Conservation (phyloP, 2,888 invertebrate species). For the Rhogogaster chlorosoma region DNA sequence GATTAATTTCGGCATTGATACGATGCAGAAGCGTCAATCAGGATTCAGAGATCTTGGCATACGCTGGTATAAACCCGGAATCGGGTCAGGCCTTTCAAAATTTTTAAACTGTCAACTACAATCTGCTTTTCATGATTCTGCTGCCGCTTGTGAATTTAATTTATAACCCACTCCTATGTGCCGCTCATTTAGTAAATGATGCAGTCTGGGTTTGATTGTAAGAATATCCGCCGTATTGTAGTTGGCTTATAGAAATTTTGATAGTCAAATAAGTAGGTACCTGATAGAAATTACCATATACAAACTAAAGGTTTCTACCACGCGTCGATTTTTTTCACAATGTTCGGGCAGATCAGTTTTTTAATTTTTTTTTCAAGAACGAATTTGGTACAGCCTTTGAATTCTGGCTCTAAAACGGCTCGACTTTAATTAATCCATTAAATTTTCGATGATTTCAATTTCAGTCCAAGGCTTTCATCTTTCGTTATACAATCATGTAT, state of each 20-base stretch:
- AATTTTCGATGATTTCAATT: background rate
- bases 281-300: too few species aligned
- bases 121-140: slow-evolving; percentile 13
- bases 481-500: background rate
- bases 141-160: background rate
- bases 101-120: slow-evolving; percentile 27
- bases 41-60: slow-evolving; percentile 25
- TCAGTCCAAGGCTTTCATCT: background rate
- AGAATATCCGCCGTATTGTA: background rate
- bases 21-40: slow-evolving; percentile 8
- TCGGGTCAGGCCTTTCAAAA: slow-evolving; percentile 8
- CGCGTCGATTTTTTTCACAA: background rate
- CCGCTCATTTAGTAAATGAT: background rate
- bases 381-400: background rate
- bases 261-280: too few species aligned
- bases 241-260: background rate
- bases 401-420: background rate
- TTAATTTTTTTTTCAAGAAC: background rate
- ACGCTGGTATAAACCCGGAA: slow-evolving; percentile 26
- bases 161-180: background rate
- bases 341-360: background rate
- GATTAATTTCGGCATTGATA: background rate
- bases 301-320: background rate
- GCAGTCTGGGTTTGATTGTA: background rate
- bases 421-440: background rate